Base-by-base conservation (phyloP, 92 coral and sea anemone species). In the Heliopora coerulea region DNA sequence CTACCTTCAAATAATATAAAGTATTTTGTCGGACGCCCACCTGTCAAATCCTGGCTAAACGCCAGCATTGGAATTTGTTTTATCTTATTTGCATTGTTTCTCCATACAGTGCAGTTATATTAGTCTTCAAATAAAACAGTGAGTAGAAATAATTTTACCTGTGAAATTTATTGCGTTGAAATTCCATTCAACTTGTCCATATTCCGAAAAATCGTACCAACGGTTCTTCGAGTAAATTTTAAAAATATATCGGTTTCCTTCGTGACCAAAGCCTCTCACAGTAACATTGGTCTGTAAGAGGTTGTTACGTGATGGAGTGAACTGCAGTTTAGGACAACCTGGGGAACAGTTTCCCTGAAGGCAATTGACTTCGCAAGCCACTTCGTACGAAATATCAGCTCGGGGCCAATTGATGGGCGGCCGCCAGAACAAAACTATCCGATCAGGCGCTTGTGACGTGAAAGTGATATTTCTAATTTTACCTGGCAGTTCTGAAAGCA, bases 141-240 rank as follows among this genome's bases (percentile, higher is more conserved):
- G n/a, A 19, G 26, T 12, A 0, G 60, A 19, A 2, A 64, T 37
- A 3, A 65, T 35, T 40, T 44, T 48, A 67, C 74, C 74, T 10
- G 74, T 67, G 35, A 30, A 67, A 67, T 67, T 67, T 26, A 67
- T 67, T 3, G 39, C 58, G 34, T 15, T 56, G 11, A 44, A 67
- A 44, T 67, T 67, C 74, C 74, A 67, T 42, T 67, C 59, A 44
- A 48, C 31, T 5, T 15, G 18, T 6, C 25, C 26, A 2, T 40
- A 29, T 28, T 49, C 27, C 1, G 59, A 27, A 44, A 32, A 30
- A 2, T 67, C 39, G 59, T 48, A 20, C 11, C 8, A 28, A 46
- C 74, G 41, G 54, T 67, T 11, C 29, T 46, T 67, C 0, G 74
- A 7, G 13, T 20, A 35, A 28, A 67, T 56, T 67, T 44, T 41